Evolutionary conservation across 2,888 invertebrate genomes (phyloP).

Genomic region (Campoletis raptor): DNA sequence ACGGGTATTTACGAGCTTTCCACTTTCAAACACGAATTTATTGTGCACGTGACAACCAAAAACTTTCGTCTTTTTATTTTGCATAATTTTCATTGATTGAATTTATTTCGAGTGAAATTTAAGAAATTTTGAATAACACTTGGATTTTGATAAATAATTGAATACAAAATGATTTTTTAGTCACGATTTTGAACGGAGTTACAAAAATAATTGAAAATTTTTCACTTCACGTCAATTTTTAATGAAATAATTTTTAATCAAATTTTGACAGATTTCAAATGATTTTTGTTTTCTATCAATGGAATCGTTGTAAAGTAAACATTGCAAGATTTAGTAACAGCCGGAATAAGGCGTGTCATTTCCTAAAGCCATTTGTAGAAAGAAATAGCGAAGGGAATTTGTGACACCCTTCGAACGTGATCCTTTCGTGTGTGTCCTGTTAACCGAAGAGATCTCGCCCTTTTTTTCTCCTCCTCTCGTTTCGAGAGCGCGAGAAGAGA

Average conservation of each 20-base stretch:
- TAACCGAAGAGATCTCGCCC: slow-evolving; percentile 28
- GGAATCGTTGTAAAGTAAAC: slow-evolving; percentile 51
- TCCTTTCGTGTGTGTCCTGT: slow-evolving; percentile 75
- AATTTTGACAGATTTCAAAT: background rate
- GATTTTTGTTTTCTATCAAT: background rate
- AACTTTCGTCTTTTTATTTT: background rate
- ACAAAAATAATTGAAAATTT: background rate
- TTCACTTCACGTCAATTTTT: no score
- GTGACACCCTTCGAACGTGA: slow-evolving; percentile 79
- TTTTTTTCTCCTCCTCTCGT: slow-evolving; percentile 23
- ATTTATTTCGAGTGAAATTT: background rate
- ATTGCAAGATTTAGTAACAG: slow-evolving; percentile 69
- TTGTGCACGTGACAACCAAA: background rate
- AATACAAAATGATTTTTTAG: background rate
- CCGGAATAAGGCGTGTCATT: slow-evolving; percentile 82
- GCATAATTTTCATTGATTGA: background rate
- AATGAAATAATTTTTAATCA: no score
- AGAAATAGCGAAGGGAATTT: slow-evolving; percentile 69
- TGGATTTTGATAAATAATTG: background rate
- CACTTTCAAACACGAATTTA: background rate
- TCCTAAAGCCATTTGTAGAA: slow-evolving; percentile 83
- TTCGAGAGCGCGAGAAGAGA: slow-evolving; percentile 26
- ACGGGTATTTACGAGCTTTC: slow-evolving; percentile 14
- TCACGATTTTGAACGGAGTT: background rate
- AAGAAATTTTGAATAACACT: no score